Conservation (phyloP, 2,113 vertebrate genomes). For the Eupsittula cactorum region DNA sequence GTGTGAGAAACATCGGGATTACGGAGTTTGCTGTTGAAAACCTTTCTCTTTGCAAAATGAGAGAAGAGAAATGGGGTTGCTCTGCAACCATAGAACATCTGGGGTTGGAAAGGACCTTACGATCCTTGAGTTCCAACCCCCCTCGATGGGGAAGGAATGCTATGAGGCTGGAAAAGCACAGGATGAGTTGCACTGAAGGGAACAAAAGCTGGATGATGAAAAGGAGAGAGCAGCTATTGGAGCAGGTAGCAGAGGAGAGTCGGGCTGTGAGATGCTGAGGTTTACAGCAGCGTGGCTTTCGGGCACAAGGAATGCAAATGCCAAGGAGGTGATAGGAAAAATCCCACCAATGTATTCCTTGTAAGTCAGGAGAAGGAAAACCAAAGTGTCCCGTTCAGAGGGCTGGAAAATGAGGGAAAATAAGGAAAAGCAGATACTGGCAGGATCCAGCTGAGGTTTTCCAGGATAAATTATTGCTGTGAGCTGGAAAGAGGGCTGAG, state of each 20-base stretch:
- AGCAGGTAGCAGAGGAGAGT: not conserved
- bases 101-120: not conserved
- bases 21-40: not conserved
- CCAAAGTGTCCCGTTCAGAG: not conserved
- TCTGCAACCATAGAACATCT: not conserved
- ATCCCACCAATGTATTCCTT: not conserved
- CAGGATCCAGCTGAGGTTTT: not conserved
- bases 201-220: not conserved
- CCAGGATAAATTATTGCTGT: not conserved
- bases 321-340: not conserved
- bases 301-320: rapidly evolving
- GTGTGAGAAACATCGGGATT: not conserved
- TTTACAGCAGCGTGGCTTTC: not conserved
- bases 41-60: not conserved
- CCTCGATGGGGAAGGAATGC: not conserved
- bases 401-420: not conserved
- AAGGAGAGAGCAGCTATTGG: not conserved
- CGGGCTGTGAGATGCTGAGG: not conserved
- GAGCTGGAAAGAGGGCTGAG: not conserved
- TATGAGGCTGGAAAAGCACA: not conserved
- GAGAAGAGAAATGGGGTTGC: not conserved
- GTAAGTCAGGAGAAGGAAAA: not conserved
- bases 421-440: not conserved
- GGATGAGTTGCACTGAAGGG: not conserved
- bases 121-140: not conserved